A percentile compares a stretch with the other conserved stretches of the same genome.
Evolutionary conservation across 2,797 vertebrate genomes (phyloP).

Genomic region (Parauchenoglanis punctatus): DNA sequence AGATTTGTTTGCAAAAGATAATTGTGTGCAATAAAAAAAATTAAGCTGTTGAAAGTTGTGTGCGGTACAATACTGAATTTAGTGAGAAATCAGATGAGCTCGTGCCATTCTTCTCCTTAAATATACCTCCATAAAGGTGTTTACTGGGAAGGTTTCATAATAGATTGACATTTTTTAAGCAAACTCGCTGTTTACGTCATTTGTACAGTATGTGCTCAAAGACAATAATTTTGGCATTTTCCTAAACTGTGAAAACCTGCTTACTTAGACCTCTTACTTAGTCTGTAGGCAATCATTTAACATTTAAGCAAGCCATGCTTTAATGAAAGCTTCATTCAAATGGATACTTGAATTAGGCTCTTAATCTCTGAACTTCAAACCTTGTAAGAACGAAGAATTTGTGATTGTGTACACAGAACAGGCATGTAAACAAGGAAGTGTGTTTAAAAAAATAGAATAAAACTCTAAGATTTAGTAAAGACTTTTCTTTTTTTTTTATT

Average conservation of each 20-base stretch:
- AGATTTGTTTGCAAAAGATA: slow-evolving; percentile 77
- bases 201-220: background rate
- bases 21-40: slow-evolving; percentile 78
- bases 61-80: background rate
- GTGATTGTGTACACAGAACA: background rate
- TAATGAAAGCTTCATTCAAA: background rate
- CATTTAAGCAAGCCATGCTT: background rate
- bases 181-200: background rate
- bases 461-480: background rate
- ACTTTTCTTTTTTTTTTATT: background rate
- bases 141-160: background rate
- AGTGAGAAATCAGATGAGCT: background rate
- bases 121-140: background rate
- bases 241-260: background rate
- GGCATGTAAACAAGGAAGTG: background rate
- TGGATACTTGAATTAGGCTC: background rate
- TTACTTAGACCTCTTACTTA: background rate
- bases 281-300: background rate
- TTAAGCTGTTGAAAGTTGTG: slow-evolving; percentile 35
- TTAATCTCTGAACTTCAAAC: background rate
- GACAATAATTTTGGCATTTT: background rate
- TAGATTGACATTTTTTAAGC: no score
- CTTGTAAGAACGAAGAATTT: background rate
- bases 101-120: background rate
- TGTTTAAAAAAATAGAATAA: background rate